These are phyloP conservation scores for Sternotherus odoratus DNA, from an alignment of 2,797 vertebrate genomes.

Conservation along the genomic window DNA sequence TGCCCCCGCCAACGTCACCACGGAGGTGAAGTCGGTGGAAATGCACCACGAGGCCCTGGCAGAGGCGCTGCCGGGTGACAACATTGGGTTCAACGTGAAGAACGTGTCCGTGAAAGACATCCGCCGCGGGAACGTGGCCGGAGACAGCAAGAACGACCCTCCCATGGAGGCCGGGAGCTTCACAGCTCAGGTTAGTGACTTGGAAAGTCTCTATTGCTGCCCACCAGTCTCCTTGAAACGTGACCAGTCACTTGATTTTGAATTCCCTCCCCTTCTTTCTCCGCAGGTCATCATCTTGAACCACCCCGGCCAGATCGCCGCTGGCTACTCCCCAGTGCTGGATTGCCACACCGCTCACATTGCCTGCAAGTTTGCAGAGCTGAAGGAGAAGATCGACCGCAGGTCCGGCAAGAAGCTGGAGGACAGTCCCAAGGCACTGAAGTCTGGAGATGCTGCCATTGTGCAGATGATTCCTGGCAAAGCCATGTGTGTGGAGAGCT, in stretches of 20 bases:
- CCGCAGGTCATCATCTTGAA: constrained; percentile 77
- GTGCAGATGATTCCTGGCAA: constrained; percentile 75
- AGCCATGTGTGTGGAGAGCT: constrained; percentile 80
- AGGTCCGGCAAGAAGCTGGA: constrained; percentile 87
- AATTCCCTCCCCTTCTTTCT: no score
- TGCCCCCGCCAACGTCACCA: constrained; percentile 82
- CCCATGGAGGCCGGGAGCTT: constrained; percentile 80
- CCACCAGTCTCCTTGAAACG: neutral
- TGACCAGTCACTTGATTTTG: no score
- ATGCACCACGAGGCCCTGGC: constrained; percentile 87
- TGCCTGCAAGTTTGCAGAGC: constrained; percentile 81
- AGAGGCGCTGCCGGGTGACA: constrained; percentile 85
- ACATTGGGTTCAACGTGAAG: constrained; percentile 88
- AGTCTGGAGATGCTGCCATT: constrained; percentile 78
- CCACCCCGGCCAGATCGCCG: constrained; percentile 69
- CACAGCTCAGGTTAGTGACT: constrained; percentile 77
- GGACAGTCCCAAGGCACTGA: constrained; percentile 79
- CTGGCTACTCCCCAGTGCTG: constrained; percentile 76
- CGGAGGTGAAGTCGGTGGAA: constrained; percentile 87
- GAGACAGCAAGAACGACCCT: constrained; percentile 87
- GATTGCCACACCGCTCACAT: constrained; percentile 76
- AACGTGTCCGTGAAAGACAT: constrained; percentile 87
- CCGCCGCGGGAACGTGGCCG: constrained; percentile 83
- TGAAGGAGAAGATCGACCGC: constrained; percentile 89
- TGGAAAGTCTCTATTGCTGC: neutral